Conservation (phyloP, 1,140 invertebrate genomes). For the Oreohelix idahoensis region DNA sequence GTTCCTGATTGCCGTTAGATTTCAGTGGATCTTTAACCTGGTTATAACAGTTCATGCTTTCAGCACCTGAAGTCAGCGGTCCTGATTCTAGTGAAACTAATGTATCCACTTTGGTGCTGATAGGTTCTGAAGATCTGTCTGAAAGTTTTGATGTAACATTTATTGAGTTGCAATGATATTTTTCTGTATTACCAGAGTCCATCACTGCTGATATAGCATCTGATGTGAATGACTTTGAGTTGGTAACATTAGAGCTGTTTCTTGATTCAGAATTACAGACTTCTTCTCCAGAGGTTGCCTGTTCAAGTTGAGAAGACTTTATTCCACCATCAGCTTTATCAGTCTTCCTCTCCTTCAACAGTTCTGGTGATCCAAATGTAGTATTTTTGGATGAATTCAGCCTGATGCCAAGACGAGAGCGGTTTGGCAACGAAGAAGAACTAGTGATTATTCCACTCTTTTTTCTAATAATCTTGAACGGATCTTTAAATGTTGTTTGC, state of each 20-base stretch:
- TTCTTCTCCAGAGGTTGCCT: neutral
- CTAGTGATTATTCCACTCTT: neutral
- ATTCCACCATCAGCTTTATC: neutral
- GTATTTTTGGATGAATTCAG: neutral
- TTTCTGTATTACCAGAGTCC: neutral
- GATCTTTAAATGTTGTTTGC: conserved; percentile 20
- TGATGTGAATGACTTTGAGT: neutral
- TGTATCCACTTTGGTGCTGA: neutral
- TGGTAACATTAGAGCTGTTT: neutral
- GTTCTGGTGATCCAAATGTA: neutral
- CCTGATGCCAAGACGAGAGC: neutral
- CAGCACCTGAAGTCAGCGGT: neutral
- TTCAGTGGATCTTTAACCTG: neutral
- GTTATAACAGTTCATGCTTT: neutral
- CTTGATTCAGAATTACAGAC: neutral
- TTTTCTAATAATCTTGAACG: neutral
- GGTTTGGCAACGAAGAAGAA: neutral
- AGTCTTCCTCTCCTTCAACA: neutral
- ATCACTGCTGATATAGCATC: neutral
- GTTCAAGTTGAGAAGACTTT: neutral
- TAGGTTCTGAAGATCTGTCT: neutral
- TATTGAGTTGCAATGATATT: neutral
- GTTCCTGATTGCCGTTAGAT: neutral
- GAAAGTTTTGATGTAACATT: neutral
- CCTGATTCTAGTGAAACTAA: neutral